A percentile compares a stretch with the other conserved stretches of the same genome.
Evolutionary conservation across 2,113 vertebrate species (phyloP).

Genomic region (Amphilophus citrinellus): DNA sequence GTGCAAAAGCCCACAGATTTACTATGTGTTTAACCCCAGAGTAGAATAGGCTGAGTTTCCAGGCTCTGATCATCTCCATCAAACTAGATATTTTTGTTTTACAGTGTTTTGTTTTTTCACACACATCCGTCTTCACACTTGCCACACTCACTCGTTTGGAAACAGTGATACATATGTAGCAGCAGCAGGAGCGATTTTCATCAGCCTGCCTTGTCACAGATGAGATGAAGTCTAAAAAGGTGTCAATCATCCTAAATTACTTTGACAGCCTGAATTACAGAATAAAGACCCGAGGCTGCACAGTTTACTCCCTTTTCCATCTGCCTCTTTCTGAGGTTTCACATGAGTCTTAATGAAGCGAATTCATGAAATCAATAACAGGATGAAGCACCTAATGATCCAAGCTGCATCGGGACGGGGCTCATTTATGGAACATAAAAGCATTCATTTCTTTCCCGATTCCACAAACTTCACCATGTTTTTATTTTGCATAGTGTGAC

Average conservation of each 20-base stretch:
- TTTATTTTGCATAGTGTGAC: not conserved
- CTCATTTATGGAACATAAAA: conserved; percentile 11
- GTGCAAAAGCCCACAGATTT: not conserved
- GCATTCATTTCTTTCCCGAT: not conserved
- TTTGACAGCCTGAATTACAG: conserved; percentile 9
- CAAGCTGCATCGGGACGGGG: not conserved
- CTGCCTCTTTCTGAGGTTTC: conserved; percentile 1
- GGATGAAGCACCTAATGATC: not conserved
- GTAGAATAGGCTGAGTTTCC: conserved; percentile 53
- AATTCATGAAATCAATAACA: conserved; percentile 10
- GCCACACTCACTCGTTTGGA: conserved; percentile 7
- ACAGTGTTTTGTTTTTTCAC: not conserved
- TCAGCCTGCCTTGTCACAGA: conserved; percentile 31
- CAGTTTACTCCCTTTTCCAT: conserved; percentile 8
- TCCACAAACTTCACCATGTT: not conserved
- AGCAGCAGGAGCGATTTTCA: conserved; percentile 19
- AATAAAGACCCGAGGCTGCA: not conserved
- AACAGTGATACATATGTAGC: not conserved
- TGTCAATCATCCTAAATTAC: conserved; percentile 43
- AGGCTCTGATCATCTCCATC: conserved; percentile 47
- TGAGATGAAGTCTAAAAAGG: not conserved
- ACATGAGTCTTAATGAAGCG: not conserved
- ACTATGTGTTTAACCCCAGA: conserved; percentile 14
- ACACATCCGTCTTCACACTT: conserved; percentile 12
- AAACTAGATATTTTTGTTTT: not conserved